A percentile compares a stretch with the other conserved stretches of the same genome.
phyloP scores from a whole-genome alignment of 2,888 invertebrate species.

The Gisinianus flammeolus region DNA sequence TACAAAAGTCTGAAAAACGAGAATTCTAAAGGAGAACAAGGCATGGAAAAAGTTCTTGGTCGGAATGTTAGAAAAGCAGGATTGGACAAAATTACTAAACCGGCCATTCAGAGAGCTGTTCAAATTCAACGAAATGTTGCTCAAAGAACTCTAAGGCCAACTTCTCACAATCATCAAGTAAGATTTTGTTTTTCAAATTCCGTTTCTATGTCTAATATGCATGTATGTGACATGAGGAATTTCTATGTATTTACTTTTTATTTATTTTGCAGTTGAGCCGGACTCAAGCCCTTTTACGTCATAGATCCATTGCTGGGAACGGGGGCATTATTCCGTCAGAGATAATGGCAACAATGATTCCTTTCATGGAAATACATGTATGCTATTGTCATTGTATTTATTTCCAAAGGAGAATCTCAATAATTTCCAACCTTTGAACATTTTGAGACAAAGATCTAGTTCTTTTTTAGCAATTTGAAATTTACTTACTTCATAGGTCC shows the following conservation, averaged over 20 bases:
- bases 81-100: not conserved
- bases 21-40: not conserved
- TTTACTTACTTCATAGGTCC: constrained; percentile 20
- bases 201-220: not conserved
- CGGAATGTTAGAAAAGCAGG: not conserved
- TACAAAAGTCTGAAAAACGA: not conserved
- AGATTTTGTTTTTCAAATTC: not conserved
- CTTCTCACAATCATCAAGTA: constrained; percentile 6
- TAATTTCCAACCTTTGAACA: too few relatives aligned
- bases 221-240: too few relatives aligned
- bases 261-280: not conserved
- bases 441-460: not conserved
- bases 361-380: constrained; percentile 38
- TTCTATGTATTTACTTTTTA: too few relatives aligned
- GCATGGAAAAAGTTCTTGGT: not conserved
- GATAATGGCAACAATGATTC: constrained; percentile 34
- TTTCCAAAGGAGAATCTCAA: too few relatives aligned
- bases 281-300: not conserved
- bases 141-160: not conserved
- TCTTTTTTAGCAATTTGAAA: too few relatives aligned
- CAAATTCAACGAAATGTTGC: constrained; percentile 4
- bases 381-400: too few relatives aligned
- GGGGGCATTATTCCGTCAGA: constrained; percentile 32
- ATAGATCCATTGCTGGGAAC: constrained; percentile 22
- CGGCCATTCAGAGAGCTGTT: not conserved